Percentiles rank a stretch among this genome's conserved stretches.
Evolutionary conservation across 2,113 vertebrate species (phyloP).

Genomic region (Balaenoptera acutorostrata): DNA sequence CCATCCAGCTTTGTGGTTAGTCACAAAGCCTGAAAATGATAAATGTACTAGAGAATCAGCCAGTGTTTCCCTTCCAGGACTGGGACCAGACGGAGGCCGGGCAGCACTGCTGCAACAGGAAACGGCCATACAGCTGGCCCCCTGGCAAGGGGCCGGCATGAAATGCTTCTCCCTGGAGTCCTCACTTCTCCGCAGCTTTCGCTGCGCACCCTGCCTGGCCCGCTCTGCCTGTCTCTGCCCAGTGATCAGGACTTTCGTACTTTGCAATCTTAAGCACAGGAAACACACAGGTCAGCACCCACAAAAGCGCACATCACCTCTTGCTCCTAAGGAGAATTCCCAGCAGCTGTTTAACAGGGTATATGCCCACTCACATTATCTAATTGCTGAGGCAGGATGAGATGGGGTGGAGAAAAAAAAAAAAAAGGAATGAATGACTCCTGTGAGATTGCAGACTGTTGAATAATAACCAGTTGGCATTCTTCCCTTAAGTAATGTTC

Average conservation of each 20-base stretch:
- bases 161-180: not conserved
- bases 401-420: not conserved
- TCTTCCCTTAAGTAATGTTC: not conserved
- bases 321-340: not conserved
- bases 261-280: not conserved
- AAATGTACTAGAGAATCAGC: not conserved
- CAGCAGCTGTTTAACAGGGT: not conserved
- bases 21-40: not conserved
- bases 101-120: rapidly evolving
- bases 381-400: not conserved
- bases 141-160: not conserved
- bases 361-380: too few relatives aligned
- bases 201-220: not conserved
- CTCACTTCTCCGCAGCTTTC: not conserved
- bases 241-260: not conserved
- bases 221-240: not conserved
- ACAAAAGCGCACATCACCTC: rapidly evolving
- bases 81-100: rapidly evolving
- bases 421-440: not conserved
- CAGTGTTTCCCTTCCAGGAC: not conserved
- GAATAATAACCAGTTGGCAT: not conserved
- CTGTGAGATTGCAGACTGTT: not conserved
- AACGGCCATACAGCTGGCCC: rapidly evolving
- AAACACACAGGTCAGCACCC: not conserved
- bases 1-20: rapidly evolving